Evolutionary conservation across 2,888 invertebrate genomes (phyloP), one percentile per base, ranked within the genome.

Genomic region (Orthosia gothica): DNA sequence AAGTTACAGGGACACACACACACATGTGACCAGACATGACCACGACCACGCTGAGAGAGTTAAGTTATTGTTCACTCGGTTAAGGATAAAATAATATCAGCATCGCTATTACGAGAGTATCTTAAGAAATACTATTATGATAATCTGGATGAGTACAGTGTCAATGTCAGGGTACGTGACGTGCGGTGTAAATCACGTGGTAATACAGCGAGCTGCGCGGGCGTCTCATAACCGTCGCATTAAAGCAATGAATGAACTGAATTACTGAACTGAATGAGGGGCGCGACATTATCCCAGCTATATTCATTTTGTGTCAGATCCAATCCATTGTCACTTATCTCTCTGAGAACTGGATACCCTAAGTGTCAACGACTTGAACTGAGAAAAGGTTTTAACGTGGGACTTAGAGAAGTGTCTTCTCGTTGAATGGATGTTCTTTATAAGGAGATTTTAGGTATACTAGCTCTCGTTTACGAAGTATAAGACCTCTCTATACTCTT

Each of bases 261-360:
- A 86, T 78, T n/a, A n/a, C n/a, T 90, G 89, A 88, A 76, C 66
- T 67, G 70, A 81, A 86, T 78, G 87, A 89, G 90, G 80, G 85
- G 78, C 88, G 82, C 83, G 79, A 85, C 79, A 86, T 82, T 81
- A 86, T 89, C 89, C 90, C 89, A 89, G 90, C 91, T 91, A 90
- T 91, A 91, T 92, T 91, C 87, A 91, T 93, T 90, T 79, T 87
- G 86, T 86, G 89, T 88, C 88, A 83, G 82, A 84, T 86, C 87
- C 86, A 93, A 84, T 86, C 87, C 86, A 93, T 90, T 92, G 91
- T 91, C 82, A 85, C 85, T 80, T 88, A 84, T 89, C 87, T 84
- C 54, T 58, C 61, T 49, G 52, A 65, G 84, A 70, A 81, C 77
- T 80, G 72, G 73, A 67, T 70, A 74, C 20, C 61, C 76, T 76